Conservation (phyloP, 2,113 vertebrate species). For the Sclerurus mexicanus region DNA sequence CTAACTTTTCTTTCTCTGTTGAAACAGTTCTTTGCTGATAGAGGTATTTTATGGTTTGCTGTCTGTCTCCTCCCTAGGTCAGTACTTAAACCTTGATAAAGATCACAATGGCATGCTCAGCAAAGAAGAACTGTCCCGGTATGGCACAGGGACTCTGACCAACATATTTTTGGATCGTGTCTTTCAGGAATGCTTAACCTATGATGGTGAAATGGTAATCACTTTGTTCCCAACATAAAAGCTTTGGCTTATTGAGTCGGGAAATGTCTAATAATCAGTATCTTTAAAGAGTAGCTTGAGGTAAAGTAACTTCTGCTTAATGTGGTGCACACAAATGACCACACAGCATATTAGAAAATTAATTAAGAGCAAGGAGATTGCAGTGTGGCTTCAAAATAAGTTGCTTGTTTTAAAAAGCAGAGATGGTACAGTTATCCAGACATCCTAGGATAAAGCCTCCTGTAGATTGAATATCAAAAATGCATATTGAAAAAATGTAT, state of each 20-base stretch:
- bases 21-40: neutral
- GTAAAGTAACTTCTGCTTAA: neutral
- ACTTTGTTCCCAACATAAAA: neutral
- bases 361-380: neutral
- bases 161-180: slow-evolving; percentile 93
- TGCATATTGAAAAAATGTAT: neutral
- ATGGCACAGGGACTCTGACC: slow-evolving; percentile 95
- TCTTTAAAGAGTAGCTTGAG: neutral
- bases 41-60: neutral
- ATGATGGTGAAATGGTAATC: slow-evolving; percentile 97
- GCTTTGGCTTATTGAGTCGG: neutral
- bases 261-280: neutral
- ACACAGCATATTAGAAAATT: neutral
- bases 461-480: neutral
- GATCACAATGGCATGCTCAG: slow-evolving; percentile 99
- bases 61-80: slow-evolving; percentile 74
- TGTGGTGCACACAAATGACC: neutral
- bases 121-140: slow-evolving; percentile 96
- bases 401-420: neutral
- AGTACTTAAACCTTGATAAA: slow-evolving; percentile 97
- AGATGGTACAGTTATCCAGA: neutral
- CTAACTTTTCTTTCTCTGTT: neutral
- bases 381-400: neutral
- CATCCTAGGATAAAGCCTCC: neutral
- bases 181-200: slow-evolving; percentile 97